A percentile compares a stretch with the other conserved stretches of the same genome.
These are phyloP conservation scores for Xiphophorus maculatus DNA, from an alignment of 2,113 vertebrate species.

Conservation along the genomic window DNA sequence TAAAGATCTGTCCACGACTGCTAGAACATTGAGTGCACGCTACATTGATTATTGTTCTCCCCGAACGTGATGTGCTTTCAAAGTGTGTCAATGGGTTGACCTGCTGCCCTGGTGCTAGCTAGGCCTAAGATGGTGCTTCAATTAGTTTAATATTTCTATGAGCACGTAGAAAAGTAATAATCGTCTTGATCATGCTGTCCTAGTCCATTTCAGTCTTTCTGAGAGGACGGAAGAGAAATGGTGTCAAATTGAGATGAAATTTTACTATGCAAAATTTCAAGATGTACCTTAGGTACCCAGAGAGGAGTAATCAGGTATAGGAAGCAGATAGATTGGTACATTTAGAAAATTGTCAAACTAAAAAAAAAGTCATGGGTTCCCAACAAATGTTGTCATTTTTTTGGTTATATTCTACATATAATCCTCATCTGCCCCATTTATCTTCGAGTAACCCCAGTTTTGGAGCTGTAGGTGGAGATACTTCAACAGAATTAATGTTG, in stretches of 20 bases:
- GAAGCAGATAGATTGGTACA: no score
- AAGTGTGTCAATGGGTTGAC: not conserved
- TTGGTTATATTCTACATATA: no score
- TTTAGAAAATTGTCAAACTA: no score
- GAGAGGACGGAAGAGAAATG: not conserved
- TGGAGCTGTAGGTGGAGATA: no score
- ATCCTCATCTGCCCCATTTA: no score
- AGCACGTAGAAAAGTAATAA: not conserved
- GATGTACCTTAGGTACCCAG: no score
- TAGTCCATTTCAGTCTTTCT: not conserved
- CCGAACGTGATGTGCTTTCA: constrained; percentile 5
- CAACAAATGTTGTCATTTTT: no score
- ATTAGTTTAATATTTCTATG: not conserved
- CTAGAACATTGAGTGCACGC: constrained; percentile 24
- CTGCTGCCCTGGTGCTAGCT: not conserved
- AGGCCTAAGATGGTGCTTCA: not conserved
- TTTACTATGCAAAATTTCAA: no score
- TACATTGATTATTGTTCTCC: constrained; percentile 18
- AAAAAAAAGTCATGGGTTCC: no score
- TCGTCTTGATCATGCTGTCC: not conserved
- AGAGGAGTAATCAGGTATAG: no score
- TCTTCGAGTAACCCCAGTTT: no score
- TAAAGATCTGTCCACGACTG: constrained; percentile 29
- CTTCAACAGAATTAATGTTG: no score
- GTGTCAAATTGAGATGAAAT: not conserved